Evolutionary conservation across 2,797 vertebrate genomes (phyloP), one percentile per base, ranked within the genome.

Genomic region (Rallus crepitans): DNA sequence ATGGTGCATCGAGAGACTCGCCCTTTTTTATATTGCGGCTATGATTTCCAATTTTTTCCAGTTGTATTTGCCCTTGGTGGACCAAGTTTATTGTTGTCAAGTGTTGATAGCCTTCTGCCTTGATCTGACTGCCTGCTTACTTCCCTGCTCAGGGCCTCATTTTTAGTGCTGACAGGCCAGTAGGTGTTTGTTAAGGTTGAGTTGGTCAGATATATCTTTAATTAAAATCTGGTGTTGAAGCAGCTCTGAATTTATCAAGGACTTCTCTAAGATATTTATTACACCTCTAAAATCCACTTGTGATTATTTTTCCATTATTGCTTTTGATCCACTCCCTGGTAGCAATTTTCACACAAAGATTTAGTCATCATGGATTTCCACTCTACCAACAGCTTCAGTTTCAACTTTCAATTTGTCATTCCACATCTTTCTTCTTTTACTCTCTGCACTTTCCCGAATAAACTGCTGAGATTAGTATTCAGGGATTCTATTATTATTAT

Each of bases 1-100:
- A 9, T 1, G 1, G 15, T 30, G 24, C 25, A 3, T 2, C 1
- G 3, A 30, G 19, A 72, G 31, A 4, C 15, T 80, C 37, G 8
- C 2, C 28, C 15, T 65, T 48, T 76, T 60, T 64, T 31, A 8
- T 80, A 77, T 86, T 80, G 60, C 31, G 28, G 16, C 52, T 52
- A n/a, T 15, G n/a, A 63, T 30, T 83, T 31, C 52, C 57, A 60
- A 61, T 55, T 80, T 80, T 65, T 53, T 82, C 69, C 33, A 39
- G 31, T 66, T 7, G 2, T 6, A 86, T 86, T 73, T 0, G 0
- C 30, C 35, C 31, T 80, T 69, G 63, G 16, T 47, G 30, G 76
- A 39, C 18, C 16, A 77, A 18, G 6, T 63, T 77, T 90, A 50
- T 72, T 88, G 19, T n/a, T 77, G 71, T 63, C 60, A 86, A 53